Evolutionary conservation across 2,113 vertebrate species (phyloP).

Genomic region (Ursus arctos): DNA sequence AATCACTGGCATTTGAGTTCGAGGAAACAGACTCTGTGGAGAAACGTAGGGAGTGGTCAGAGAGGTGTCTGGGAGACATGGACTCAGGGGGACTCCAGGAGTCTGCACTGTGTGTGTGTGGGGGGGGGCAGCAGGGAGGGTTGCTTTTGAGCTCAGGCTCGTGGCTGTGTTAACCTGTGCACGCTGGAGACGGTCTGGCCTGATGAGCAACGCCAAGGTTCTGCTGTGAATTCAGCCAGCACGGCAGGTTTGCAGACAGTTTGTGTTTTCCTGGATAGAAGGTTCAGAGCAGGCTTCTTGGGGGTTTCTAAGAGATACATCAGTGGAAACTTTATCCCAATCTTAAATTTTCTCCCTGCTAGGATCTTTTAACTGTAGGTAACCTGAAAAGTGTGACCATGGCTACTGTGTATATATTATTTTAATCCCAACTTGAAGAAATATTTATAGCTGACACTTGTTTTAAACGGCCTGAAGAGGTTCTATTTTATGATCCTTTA

Average conservation of each 20-base stretch:
- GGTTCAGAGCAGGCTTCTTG: constrained; percentile 14
- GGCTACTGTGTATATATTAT: constrained; percentile 47
- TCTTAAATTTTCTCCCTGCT: constrained; percentile 10
- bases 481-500: constrained; percentile 35
- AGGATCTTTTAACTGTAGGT: constrained; percentile 44
- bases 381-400: constrained; percentile 47
- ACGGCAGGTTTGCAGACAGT: neutral
- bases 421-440: constrained; percentile 66
- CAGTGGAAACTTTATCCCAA: neutral
- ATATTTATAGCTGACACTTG: constrained; percentile 40
- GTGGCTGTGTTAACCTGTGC: neutral
- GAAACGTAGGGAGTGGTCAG: neutral
- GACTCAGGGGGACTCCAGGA: neutral
- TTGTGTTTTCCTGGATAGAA: constrained; percentile 36
- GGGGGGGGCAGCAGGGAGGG: neutral
- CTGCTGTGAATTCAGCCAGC: neutral
- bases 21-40: neutral
- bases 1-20: neutral
- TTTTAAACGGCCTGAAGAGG: constrained; percentile 59
- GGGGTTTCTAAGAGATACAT: neutral
- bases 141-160: neutral
- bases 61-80: neutral
- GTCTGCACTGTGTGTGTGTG: neutral
- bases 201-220: neutral
- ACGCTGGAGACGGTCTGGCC: neutral